Conservation (phyloP, 2,113 vertebrate genomes). For the Scartelaos histophorus region DNA sequence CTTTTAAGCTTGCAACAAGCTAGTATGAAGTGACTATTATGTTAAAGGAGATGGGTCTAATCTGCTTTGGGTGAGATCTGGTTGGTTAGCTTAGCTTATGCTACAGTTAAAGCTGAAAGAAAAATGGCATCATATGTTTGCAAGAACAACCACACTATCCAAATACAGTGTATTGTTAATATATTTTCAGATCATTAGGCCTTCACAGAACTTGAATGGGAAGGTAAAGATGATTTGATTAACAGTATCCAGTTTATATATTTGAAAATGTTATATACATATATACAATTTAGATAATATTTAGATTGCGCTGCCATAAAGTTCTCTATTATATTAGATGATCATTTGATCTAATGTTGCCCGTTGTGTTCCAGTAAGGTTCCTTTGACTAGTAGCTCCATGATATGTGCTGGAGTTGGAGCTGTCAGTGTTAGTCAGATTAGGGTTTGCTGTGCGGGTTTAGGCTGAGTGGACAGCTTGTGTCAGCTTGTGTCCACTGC, state of each 20-base stretch:
- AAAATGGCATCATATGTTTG: no score
- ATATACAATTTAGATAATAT: no score
- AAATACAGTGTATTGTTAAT: neutral
- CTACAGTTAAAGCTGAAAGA: no score
- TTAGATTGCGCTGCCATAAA: neutral
- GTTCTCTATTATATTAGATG: neutral
- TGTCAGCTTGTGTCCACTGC: constrained; percentile 6
- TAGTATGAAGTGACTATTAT: constrained; percentile 17
- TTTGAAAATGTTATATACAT: no score
- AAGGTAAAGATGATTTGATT: no score
- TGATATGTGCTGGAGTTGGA: neutral
- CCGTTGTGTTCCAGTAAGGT: constrained; percentile 1
- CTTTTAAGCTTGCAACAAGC: neutral
- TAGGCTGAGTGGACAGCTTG: constrained; percentile 17
- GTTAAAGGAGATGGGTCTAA: constrained; percentile 19
- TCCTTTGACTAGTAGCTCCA: constrained; percentile 2
- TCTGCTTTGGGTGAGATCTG: neutral
- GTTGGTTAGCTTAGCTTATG: neutral
- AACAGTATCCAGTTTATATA: neutral
- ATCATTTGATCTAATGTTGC: neutral
- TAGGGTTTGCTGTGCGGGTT: constrained; percentile 12
- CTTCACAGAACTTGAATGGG: no score
- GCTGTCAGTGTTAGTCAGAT: constrained; percentile 18
- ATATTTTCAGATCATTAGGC: no score
- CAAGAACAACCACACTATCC: neutral